Percentiles rank a stretch among this genome's conserved stretches.
phyloP scores from a whole-genome alignment of 2,113 vertebrate species.

The Trematomus loennbergii region DNA sequence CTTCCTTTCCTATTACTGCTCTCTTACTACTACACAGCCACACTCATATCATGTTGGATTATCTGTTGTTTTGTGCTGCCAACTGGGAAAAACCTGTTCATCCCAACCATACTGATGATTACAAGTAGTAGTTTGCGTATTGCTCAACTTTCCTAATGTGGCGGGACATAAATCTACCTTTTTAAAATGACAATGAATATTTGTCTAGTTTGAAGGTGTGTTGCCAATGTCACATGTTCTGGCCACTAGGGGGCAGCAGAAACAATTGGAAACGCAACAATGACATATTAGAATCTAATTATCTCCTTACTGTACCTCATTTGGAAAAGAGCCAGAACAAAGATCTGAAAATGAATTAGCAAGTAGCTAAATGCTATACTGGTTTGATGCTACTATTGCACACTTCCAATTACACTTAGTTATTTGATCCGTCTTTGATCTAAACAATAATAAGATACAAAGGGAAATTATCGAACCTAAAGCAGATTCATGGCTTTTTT shows the following conservation, averaged over 20 bases:
- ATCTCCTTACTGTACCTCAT: neutral
- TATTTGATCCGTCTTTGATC: neutral
- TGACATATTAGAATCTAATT: neutral
- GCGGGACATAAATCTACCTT: neutral
- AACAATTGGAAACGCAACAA: neutral
- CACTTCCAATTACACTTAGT: neutral
- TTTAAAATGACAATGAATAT: neutral
- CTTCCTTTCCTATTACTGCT: neutral
- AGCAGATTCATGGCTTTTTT: too few species aligned
- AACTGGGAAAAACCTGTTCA: neutral
- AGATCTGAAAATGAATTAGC: neutral
- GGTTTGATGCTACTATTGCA: neutral
- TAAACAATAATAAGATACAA: neutral
- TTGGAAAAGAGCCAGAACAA: neutral
- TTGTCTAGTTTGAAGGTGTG: neutral
- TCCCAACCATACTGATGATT: neutral
- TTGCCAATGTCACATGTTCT: neutral
- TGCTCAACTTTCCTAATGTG: neutral
- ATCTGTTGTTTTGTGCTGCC: neutral
- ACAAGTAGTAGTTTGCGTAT: conserved; percentile 1
- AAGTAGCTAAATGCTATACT: neutral
- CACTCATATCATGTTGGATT: conserved; percentile 2
- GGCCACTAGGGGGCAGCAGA: neutral
- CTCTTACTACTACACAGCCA: neutral
- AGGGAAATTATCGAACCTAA: neutral